phyloP scores from a whole-genome alignment of 2,113 vertebrate species.

The Xiphophorus couchianus region DNA sequence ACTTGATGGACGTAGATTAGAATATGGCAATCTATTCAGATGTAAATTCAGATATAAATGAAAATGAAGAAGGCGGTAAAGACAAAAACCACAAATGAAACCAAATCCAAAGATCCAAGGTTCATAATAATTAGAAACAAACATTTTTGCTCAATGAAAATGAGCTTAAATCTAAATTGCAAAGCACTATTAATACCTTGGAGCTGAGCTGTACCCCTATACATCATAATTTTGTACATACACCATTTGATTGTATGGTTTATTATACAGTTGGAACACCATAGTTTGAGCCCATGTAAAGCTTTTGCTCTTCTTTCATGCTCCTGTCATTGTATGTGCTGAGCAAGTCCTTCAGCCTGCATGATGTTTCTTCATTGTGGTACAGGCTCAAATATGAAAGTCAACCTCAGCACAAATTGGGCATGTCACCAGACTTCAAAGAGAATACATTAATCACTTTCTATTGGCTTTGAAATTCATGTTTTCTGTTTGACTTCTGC shows the following conservation, averaged over 20 bases:
- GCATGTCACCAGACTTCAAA: conserved; percentile 66
- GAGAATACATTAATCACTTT: conserved; percentile 72
- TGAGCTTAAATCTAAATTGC: not conserved
- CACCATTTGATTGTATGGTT: not conserved
- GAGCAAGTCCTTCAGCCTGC: conserved; percentile 32
- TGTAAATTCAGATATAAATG: no score
- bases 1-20: no score
- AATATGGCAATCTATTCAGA: no score
- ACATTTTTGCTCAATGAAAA: no score
- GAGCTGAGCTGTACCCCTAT: no score
- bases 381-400: conserved; percentile 39
- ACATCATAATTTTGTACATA: not conserved
- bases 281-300: conserved; percentile 31
- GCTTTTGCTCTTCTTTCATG: conserved; percentile 1
- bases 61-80: no score
- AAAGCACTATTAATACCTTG: not conserved
- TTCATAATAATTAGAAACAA: no score
- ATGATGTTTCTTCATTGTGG: conserved; percentile 35
- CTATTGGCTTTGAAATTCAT: conserved; percentile 67
- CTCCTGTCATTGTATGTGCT: conserved; percentile 20
- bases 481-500: conserved; percentile 57
- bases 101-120: no score
- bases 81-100: no score
- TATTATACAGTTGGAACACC: not conserved
- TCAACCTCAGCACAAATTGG: conserved; percentile 57